Evolutionary conservation across 2,113 vertebrate species (phyloP), one percentile per base, ranked within the genome.

Genomic region (Sprattus sprattus): DNA sequence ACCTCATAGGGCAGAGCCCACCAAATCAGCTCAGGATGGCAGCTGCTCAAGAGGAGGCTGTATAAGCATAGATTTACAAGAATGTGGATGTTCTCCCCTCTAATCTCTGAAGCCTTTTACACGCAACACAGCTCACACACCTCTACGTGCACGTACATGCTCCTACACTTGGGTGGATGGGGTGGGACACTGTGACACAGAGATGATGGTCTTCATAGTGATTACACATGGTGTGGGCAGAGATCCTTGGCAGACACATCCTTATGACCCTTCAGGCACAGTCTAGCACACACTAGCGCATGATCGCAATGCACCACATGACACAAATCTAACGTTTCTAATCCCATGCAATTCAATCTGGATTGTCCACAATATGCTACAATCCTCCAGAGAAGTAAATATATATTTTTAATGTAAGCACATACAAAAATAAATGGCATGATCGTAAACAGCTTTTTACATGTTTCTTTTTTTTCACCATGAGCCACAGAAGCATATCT

Each of bases 51-150:
- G 93, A 91, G 78, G 49, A 45, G 88, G 90, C 90, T 90, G 92
- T 91, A 93, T 94, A 93, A 94, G 89, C 91, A 75, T 89, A 92
- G 92, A 93, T 93, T 94, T 93, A 91, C 90, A 92, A 92, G 92
- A 93, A 93, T 91, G 89, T 92, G 91, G 90, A 93, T 88, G 88
- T 91, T 92, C 90, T 86, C 86, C 85, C 50, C 22, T 64, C 83
- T 93, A 94, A 94, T 94, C 92, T 94, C 92, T 89, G 87, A 85
- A 81, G 60, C 89, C 82, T 13, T 85, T 86, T 82, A 90, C 92
- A 93, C 87, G 83, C 91, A 90, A 90, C 86, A 88, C 85, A 82
- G 85, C 87, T 83, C 86, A 84, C 57, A 86, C 84, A 7, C 50
- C 32, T 83, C 86, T 45, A 50, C 67, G 86, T 81, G 82, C n/a